Evolutionary conservation across 2,888 invertebrate genomes (phyloP).

Genomic region (Pollenia angustigena): DNA sequence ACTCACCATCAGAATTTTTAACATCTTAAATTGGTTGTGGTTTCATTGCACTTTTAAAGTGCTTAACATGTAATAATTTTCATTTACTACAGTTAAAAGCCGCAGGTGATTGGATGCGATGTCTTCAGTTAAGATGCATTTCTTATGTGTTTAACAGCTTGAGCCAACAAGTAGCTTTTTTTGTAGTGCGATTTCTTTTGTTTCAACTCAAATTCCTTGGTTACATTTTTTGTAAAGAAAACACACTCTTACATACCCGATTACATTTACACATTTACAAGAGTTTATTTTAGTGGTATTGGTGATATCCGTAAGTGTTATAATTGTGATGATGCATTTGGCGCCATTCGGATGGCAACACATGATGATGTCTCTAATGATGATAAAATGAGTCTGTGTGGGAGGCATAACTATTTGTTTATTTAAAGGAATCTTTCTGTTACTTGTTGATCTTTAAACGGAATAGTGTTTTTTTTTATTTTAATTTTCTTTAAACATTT

Average conservation of each 20-base stretch:
- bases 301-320: slow-evolving; percentile 12
- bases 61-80: slow-evolving; percentile 12
- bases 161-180: slow-evolving; percentile 53
- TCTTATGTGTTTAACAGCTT: slow-evolving; percentile 69
- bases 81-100: slow-evolving; percentile 42
- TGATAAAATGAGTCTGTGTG: slow-evolving; percentile 45
- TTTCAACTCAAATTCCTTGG: slow-evolving; percentile 33
- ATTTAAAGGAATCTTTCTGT: slow-evolving; percentile 32
- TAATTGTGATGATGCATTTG: slow-evolving; percentile 64
- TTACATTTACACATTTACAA: background rate
- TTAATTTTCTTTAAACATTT: background rate
- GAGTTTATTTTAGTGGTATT: background rate
- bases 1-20: no score
- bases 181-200: slow-evolving; percentile 26
- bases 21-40: background rate
- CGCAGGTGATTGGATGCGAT: slow-evolving; percentile 67
- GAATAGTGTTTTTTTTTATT: background rate
- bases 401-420: slow-evolving; percentile 19
- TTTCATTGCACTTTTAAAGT: slow-evolving; percentile 3
- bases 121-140: slow-evolving; percentile 65
- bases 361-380: slow-evolving; percentile 40
- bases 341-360: slow-evolving; percentile 63
- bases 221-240: slow-evolving; percentile 31
- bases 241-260: background rate
- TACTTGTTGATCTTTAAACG: slow-evolving; percentile 26